Conservation (phyloP, 1,140 invertebrate species). For the Drosophila arawakana region DNA sequence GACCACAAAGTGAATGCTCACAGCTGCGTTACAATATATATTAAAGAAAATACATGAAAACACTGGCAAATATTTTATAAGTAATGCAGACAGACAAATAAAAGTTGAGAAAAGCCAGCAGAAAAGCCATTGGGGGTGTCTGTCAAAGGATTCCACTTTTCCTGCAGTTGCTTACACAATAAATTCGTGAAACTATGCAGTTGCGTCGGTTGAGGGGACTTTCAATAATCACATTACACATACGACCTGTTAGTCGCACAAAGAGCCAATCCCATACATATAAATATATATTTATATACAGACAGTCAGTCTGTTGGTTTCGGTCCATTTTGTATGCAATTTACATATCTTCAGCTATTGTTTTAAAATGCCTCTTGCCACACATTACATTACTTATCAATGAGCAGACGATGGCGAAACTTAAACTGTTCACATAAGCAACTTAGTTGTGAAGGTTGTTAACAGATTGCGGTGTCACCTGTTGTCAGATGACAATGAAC, state of each 20-base stretch:
- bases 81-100: constrained; percentile 61
- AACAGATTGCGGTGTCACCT: no score
- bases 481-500: not conserved
- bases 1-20: constrained; percentile 54
- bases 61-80: constrained; percentile 68
- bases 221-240: constrained; percentile 76
- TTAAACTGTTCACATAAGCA: not conserved
- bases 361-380: constrained; percentile 57
- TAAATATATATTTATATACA: constrained; percentile 2
- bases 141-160: constrained; percentile 8
- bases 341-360: constrained; percentile 71
- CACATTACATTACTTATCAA: constrained; percentile 49
- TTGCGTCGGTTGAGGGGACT: constrained; percentile 36
- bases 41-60: constrained; percentile 65
- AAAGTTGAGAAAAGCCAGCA: constrained; percentile 8
- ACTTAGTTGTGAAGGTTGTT: no score
- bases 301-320: constrained; percentile 3
- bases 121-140: constrained; percentile 14
- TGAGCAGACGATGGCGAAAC: constrained; percentile 8
- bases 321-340: constrained; percentile 48
- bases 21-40: constrained; percentile 43
- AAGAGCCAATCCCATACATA: constrained; percentile 2
- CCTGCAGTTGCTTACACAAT: constrained; percentile 50
- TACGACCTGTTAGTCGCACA: constrained; percentile 38
- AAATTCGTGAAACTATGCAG: constrained; percentile 49